phyloP scores from a whole-genome alignment of 2,797 vertebrate species.

The Anguilla pacifica region DNA sequence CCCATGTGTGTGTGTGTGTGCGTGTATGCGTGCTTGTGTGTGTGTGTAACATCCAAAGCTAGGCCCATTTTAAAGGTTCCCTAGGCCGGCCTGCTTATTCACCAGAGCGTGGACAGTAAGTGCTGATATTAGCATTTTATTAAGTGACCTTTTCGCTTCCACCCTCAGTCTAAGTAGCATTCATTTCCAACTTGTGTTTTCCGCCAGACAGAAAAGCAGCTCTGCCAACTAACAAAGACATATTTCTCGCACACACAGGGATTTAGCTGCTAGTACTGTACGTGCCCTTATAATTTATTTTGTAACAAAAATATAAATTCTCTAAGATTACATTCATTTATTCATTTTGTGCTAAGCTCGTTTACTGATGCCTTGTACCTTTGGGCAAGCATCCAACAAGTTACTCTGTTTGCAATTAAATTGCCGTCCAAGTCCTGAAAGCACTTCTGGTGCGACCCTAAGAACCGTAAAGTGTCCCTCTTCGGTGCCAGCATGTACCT shows the following conservation, averaged over 20 bases:
- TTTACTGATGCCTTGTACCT: conserved; percentile 11
- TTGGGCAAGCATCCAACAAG: not conserved
- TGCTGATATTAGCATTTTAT: conserved; percentile 59
- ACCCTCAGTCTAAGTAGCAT: conserved; percentile 2
- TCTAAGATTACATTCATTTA: not conserved
- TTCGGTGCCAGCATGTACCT: not conserved
- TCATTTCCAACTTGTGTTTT: conserved; percentile 33
- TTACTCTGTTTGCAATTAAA: not conserved
- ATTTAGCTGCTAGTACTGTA: conserved; percentile 16
- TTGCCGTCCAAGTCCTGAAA: not conserved
- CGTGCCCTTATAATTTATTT: conserved; percentile 23
- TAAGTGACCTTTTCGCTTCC: conserved; percentile 51
- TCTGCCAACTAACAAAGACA: not conserved
- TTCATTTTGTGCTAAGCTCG: not conserved
- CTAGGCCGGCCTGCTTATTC: conserved; percentile 40
- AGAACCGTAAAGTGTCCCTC: not conserved
- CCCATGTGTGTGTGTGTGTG: not conserved
- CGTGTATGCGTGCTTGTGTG: not conserved
- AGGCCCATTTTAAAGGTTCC: not conserved
- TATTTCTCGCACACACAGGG: not conserved
- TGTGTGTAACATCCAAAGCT: not conserved
- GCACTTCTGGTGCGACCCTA: not conserved
- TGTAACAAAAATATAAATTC: not conserved
- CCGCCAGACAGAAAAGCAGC: conserved; percentile 7
- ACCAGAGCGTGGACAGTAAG: conserved; percentile 48